Evolutionary conservation across 2,888 invertebrate species (phyloP).

Genomic region (Drosophila mimetica): DNA sequence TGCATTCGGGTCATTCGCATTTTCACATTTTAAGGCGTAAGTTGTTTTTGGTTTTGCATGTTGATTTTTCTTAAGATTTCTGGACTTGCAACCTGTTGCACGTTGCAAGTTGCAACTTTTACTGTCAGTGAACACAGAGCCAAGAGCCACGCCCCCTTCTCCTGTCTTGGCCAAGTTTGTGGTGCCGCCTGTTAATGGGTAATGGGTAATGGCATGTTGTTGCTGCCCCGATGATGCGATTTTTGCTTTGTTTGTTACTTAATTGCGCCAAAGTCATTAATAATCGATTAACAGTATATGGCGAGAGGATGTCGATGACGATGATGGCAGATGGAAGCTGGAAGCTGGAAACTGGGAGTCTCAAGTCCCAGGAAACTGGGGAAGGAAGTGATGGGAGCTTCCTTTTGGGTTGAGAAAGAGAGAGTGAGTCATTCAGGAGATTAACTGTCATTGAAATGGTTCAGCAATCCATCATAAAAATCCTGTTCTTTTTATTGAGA

Average conservation of each 20-base stretch:
- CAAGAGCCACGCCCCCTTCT: slow-evolving; percentile 4
- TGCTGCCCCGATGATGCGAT: slow-evolving; percentile 58
- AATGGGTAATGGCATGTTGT: slow-evolving; percentile 52
- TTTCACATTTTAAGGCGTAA: slow-evolving; percentile 78
- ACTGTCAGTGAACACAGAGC: slow-evolving; percentile 51
- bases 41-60: slow-evolving; percentile 61
- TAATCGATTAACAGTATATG: slow-evolving; percentile 77
- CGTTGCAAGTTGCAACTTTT: slow-evolving; percentile 62
- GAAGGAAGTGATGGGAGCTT: slow-evolving; percentile 16
- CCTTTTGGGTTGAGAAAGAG: neutral
- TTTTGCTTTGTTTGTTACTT: slow-evolving; percentile 69
- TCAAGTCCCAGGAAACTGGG: slow-evolving; percentile 23
- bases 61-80: slow-evolving; percentile 53
- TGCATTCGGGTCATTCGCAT: slow-evolving; percentile 82
- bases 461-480: slow-evolving; percentile 8
- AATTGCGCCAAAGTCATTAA: slow-evolving; percentile 79
- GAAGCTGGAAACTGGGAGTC: slow-evolving; percentile 2
- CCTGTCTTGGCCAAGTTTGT: slow-evolving; percentile 41
- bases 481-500: neutral
- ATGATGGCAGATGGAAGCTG: slow-evolving; percentile 1
- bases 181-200: slow-evolving; percentile 45
- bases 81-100: slow-evolving; percentile 45
- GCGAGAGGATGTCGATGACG: slow-evolving; percentile 46
- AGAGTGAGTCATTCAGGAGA: slow-evolving; percentile 5
- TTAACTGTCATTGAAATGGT: neutral